Base-by-base conservation (phyloP, 2,888 invertebrate species). In the Nipponacmea schrenckii region DNA sequence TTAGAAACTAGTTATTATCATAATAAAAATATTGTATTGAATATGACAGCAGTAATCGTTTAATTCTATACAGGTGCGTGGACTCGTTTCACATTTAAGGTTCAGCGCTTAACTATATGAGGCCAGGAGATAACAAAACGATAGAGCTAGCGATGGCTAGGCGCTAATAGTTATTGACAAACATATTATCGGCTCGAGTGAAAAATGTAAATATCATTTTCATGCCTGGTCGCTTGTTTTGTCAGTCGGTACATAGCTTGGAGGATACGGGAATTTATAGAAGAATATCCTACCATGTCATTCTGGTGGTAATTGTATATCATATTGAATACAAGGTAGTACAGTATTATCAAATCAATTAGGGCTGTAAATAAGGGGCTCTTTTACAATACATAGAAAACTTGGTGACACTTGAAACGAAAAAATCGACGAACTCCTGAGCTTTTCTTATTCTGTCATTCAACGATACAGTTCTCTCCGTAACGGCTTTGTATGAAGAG, bases 151-250 rank as follows among this genome's bases (percentile, higher is more conserved):
- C 56, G 56, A 56, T 56, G 24, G 56, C 20, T 56, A 56, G 56
- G 56, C 56, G 56, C 24, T 56, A 56, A 56, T 56, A 56, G 56
- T 56, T 56, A 56, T 56, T 56, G 56, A 24, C 56, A 56, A 56
- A 56, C 56, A 56, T 56, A 56, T 56, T 56, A 56, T 56, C 56
- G 56, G 56, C 56, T 56, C 24, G 56, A 56, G 56, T 56, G 56
- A 56, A 56, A 56, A 56, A 56, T 56, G 56, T 56, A 56, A 56
- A 56, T 56, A 56, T 56, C 56, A 56, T 56, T 56, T 56, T 56
- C 56, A 56, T 56, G 56, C 56, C 56, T 56, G 20, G 56, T 56
- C 56, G 56, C 56, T 56, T 24, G 56, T 56, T 56, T 56, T 56
- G 56, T 56, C 20, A 24, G 56, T 56, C 56, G 4, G 20, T 24